Evolutionary conservation across 2,113 vertebrate species (phyloP).

Genomic region (Pteropus alecto): DNA sequence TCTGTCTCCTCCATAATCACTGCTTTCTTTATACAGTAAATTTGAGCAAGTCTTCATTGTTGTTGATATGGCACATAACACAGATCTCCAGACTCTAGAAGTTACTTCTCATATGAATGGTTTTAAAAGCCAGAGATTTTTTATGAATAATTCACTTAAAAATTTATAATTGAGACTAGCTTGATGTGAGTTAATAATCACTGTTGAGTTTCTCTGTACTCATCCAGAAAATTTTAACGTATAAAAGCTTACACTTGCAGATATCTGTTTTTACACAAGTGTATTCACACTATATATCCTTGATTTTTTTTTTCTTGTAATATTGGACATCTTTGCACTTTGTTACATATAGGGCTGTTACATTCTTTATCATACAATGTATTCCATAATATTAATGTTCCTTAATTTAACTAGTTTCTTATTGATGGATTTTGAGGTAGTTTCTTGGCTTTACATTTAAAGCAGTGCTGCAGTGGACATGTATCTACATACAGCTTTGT

Average conservation of each 20-base stretch:
- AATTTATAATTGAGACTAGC: not conserved
- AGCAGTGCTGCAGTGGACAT: not conserved
- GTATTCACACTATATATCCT: not conserved
- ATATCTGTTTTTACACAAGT: not conserved
- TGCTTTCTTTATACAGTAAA: not conserved
- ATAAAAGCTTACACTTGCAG: not conserved
- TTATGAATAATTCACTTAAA: not conserved
- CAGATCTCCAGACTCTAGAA: not conserved
- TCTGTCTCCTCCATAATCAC: not conserved
- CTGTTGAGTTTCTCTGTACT: not conserved
- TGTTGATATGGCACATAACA: not conserved
- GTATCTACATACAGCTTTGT: not conserved
- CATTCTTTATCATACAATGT: not conserved
- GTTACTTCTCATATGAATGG: not conserved
- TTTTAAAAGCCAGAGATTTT: slow-evolving; percentile 17
- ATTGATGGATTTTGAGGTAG: not conserved
- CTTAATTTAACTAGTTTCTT: slow-evolving; percentile 16
- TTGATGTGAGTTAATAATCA: not conserved
- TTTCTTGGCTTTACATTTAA: not conserved
- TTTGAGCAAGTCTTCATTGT: not conserved
- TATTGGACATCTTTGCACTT: not conserved
- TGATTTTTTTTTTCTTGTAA: not conserved
- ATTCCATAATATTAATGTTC: not conserved
- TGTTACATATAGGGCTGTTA: not conserved
- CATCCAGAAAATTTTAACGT: not conserved